Evolutionary conservation across 2,888 invertebrate genomes (phyloP).

Genomic region (Stratiomys singularior): DNA sequence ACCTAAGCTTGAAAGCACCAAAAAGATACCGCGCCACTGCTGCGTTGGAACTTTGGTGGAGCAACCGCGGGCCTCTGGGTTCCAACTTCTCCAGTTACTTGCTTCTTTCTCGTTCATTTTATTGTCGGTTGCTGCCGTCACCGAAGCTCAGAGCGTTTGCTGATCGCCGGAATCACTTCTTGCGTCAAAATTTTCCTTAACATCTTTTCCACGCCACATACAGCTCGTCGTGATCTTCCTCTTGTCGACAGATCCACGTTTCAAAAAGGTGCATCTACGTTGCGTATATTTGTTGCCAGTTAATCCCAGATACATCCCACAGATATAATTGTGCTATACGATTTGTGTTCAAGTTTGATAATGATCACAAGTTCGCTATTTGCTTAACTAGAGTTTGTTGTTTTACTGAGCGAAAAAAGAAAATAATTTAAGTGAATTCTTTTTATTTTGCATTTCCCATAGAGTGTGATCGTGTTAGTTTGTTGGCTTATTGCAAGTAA

Average conservation of each 20-base stretch:
- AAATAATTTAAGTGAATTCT: neutral
- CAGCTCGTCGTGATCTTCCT: slow-evolving; percentile 18
- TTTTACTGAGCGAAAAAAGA: neutral
- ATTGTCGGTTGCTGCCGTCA: slow-evolving; percentile 45
- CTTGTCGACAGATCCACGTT: slow-evolving; percentile 25
- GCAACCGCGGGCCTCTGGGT: slow-evolving; percentile 2
- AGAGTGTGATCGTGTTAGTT: slow-evolving; percentile 34
- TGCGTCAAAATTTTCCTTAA: slow-evolving; percentile 29
- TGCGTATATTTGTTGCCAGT: neutral
- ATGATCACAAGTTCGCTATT: neutral
- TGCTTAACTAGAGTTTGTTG: slow-evolving; percentile 1
- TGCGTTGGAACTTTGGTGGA: slow-evolving; percentile 13
- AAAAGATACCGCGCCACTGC: slow-evolving; percentile 5
- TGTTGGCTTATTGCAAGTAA: neutral
- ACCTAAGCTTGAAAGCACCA: neutral
- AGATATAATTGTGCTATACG: slow-evolving; percentile 6
- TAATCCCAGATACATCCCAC: neutral
- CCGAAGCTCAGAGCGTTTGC: slow-evolving; percentile 21
- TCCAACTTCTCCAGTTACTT: slow-evolving; percentile 36
- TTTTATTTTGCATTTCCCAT: slow-evolving; percentile 13
- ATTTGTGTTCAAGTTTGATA: neutral
- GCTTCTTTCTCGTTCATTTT: slow-evolving; percentile 41
- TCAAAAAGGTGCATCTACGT: slow-evolving; percentile 28
- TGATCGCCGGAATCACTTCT: slow-evolving; percentile 27
- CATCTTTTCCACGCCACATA: slow-evolving; percentile 13